Percentiles rank a stretch among this genome's conserved stretches.
Evolutionary conservation across 1,140 invertebrate genomes (phyloP).

Genomic region (Himalopsyche phryganea): DNA sequence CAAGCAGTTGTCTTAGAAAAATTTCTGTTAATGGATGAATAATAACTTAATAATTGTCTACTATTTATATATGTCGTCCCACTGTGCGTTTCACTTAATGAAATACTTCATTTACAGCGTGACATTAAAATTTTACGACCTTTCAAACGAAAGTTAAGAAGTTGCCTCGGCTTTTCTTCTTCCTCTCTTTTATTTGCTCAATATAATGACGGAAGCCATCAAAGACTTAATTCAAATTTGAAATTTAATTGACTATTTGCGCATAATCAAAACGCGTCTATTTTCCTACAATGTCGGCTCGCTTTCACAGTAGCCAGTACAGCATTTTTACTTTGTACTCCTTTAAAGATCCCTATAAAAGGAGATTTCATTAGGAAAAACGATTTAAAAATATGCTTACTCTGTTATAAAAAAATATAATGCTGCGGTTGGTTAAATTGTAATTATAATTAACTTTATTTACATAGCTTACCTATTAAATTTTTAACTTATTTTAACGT

Average conservation of each 20-base stretch:
- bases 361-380: neutral
- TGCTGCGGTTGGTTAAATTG: too few species aligned
- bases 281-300: neutral
- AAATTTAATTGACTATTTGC: conserved; percentile 24
- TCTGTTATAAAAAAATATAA: neutral
- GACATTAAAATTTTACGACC: conserved; percentile 32
- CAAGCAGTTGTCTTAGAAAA: too few species aligned
- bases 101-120: conserved; percentile 31
- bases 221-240: conserved; percentile 15
- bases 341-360: neutral
- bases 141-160: conserved; percentile 21
- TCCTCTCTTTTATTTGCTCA: conserved; percentile 14
- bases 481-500: too few species aligned
- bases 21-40: too few species aligned
- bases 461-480: too few species aligned
- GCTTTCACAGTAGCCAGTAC: neutral
- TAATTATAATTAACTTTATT: too few species aligned
- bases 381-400: neutral
- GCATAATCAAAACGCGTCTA: conserved; percentile 15
- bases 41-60: too few species aligned
- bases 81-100: conserved; percentile 19
- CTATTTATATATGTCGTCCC: too few species aligned
- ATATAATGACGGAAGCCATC: conserved; percentile 16
- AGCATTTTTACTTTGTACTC: neutral
- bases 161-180: neutral